Percentiles rank a stretch among this genome's conserved stretches.
These are phyloP conservation scores for Apis laboriosa DNA, from an alignment of 1,140 invertebrate species.

Conservation along the genomic window DNA sequence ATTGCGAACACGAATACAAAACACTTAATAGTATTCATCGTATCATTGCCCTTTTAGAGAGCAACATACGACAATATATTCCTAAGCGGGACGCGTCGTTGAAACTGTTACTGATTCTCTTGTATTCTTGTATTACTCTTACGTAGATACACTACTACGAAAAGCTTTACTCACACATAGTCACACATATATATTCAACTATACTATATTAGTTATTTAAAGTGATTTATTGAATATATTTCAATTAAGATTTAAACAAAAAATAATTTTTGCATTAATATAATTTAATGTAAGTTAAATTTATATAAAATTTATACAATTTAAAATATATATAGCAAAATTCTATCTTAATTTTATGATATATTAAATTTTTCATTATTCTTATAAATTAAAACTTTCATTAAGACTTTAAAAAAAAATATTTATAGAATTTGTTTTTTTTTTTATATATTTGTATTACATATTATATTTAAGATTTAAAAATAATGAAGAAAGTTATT, in stretches of 20 bases:
- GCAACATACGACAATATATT: slow-evolving; percentile 16
- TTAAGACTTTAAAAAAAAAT: too few relatives aligned
- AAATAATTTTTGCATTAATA: too few relatives aligned
- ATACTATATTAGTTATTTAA: too few relatives aligned
- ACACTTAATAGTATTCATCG: slow-evolving; percentile 68
- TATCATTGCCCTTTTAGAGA: slow-evolving; percentile 67
- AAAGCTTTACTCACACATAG: not conserved
- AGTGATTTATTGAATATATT: not conserved
- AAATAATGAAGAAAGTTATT: not conserved
- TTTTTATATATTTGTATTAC: not conserved
- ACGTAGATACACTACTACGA: not conserved
- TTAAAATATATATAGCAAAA: not conserved
- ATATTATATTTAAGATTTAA: not conserved
- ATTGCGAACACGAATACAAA: slow-evolving; percentile 63
- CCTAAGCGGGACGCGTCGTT: slow-evolving; percentile 20
- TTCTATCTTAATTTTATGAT: not conserved
- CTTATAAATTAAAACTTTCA: too few relatives aligned
- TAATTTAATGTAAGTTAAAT: not conserved
- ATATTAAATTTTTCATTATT: not conserved
- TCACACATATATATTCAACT: not conserved
- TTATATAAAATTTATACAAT: too few relatives aligned
- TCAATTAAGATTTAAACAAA: not conserved
- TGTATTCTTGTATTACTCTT: not conserved
- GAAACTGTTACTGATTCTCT: slow-evolving; percentile 48
- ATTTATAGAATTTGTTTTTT: not conserved